Evolutionary conservation across 1,140 invertebrate genomes (phyloP), one percentile per base, ranked within the genome.

Genomic region (Drosophila trapezifrons): DNA sequence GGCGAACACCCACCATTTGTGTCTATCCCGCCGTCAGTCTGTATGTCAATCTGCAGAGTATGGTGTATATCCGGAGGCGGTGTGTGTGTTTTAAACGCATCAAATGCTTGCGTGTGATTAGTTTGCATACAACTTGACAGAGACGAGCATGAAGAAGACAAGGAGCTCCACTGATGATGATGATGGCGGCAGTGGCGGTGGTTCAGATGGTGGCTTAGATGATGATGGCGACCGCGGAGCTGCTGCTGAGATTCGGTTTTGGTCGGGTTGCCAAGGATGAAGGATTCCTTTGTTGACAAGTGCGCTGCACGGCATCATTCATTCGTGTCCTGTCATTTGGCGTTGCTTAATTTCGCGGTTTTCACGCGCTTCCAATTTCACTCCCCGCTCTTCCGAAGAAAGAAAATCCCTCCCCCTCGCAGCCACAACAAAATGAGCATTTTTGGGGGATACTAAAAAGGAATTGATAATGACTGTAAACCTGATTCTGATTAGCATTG

Each of bases 71-170:
- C 27, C 49, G 2, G 7, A 10, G 40, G 55, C 49, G 52, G 32
- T 78, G 65, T 71, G 80, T 83, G 82, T 85, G 82, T 78, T 81
- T 85, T 85, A 85, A 85, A 85, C 83, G 82, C 82, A 86, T 86
- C 83, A 86, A 86, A 82, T 86, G 83, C 82, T 86, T 86, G 82
- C 83, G 76, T 86, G 82, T 87, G 82, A 86, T 86, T 86, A 86
- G 82, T 86, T 86, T 87, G 83, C 82, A 86, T 86, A 87, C 79
- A 79, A 83, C 72, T 86, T 86, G 82, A 73, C 63, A 65, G 62
- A 64, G 46, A 73, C 67, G 69, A 60, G 73, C 42, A 57, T 10
- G 51, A 38, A 7, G 63, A 64, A 70, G 64, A 58, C 67, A 49
- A 71, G 65, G 35, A 70, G 20, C 32, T 6, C 25, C 37, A 32